Evolutionary conservation across 2,113 vertebrate genomes (phyloP), one percentile per base, ranked within the genome.

Genomic region (Clarias gariepinus): DNA sequence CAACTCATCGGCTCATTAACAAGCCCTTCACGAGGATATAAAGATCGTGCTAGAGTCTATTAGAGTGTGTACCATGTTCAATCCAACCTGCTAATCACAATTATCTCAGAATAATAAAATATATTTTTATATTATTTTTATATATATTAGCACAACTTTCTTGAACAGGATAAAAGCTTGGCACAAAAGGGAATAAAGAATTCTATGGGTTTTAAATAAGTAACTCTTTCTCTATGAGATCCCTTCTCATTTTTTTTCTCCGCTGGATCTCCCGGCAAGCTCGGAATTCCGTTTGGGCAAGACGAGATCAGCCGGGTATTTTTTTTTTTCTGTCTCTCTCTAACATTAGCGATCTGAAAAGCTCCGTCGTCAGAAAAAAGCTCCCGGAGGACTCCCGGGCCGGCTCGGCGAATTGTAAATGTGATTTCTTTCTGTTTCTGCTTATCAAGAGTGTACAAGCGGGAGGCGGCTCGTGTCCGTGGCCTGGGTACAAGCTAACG

Each of bases 401-500:
- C 23, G n/a, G 83, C 87, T 85, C 25, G 12, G 16, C 66, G 41
- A 63, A 86, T 84, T 63, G 85, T 73, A 86, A 86, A 86, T 81
- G 78, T 41, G 85, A 86, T 73, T 86, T 73, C 69, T 84, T 74
- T 74, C 81, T 53, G 81, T 53, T 84, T 81, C 77, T 71, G 82
- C 87, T 86, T 86, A 80, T 86, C 85, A 58, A 86, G 79, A 78
- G 84, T 58, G 52, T 85, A 88, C 87, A 77, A 85, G 78, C 23
- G 78, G 60, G 87, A 82, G 69, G 47, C 41, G 64, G 71, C 8
- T 76, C 15, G 57, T 18, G 8, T 25, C 23, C 28, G n/a, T 85
- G 64, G 52, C 30, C 69, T 66, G 69, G 58, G 87, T 85, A 71
- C 63, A 13, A 89, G 81, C 74, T 85, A 87, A 69, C 55, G 36